phyloP scores from a whole-genome alignment of 2,113 vertebrate genomes.

The Ondatra zibethicus region DNA sequence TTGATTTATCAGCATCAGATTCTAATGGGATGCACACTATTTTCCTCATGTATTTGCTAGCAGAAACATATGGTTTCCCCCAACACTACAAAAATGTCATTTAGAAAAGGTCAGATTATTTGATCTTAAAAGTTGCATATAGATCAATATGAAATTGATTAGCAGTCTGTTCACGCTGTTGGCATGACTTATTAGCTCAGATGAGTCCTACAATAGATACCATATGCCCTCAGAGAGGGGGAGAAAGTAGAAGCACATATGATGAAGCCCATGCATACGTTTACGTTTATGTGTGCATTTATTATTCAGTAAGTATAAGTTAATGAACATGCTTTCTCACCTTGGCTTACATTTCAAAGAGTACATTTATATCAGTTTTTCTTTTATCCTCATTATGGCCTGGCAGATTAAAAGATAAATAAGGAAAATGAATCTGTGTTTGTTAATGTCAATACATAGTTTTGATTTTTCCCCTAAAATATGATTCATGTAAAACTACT shows the following conservation, averaged over 20 bases:
- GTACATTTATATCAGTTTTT: neutral
- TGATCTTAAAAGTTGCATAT: conserved; percentile 44
- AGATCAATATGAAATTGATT: conserved; percentile 22
- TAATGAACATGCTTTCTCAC: neutral
- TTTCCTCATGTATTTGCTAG: neutral
- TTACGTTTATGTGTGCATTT: neutral
- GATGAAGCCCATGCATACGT: neutral
- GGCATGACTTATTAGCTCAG: neutral
- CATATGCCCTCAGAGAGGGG: neutral
- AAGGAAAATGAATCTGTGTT: neutral
- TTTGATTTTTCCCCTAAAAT: neutral
- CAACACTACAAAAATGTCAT: neutral
- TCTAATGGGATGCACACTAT: neutral
- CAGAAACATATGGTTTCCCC: conserved; percentile 12
- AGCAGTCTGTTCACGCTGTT: neutral
- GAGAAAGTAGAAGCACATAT: neutral
- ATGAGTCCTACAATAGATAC: neutral
- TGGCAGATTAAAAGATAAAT: neutral
- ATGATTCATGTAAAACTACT: neutral
- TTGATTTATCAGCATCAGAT: conserved; percentile 8
- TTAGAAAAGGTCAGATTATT: conserved; percentile 49
- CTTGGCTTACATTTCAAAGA: neutral
- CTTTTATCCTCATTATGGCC: neutral
- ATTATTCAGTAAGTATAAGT: neutral
- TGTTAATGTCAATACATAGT: neutral